Evolutionary conservation across 2,113 vertebrate genomes (phyloP), one percentile per base, ranked within the genome.

Genomic region (Boleophthalmus pectinirostris): DNA sequence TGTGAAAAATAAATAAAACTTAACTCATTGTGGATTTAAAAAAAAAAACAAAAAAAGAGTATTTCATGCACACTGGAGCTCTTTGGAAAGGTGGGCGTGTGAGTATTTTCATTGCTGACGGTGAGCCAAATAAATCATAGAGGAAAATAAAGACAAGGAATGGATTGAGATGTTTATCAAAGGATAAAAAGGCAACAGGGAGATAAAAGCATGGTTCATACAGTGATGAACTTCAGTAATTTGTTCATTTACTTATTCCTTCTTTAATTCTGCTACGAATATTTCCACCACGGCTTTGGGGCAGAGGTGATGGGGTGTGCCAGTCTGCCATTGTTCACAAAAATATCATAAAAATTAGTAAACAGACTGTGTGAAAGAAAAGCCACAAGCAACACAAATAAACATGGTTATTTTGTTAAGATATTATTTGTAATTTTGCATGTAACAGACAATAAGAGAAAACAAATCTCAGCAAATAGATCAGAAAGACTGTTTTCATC

Each of bases 21-120:
- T 68, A 66, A 73, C 70, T 47, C 21, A 4, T 64, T 66, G 49
- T 45, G 71, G 70, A 70, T 61, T 60, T 76, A 5, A 38, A 38
- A 38, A n/a, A n/a, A n/a, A n/a, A n/a, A n/a, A n/a, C n/a, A n/a
- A n/a, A n/a, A n/a, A n/a, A 10, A 43, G 73, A 43, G 0, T 72
- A 14, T 49, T 72, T 78, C 21, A 13, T 23, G n/a, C 21, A 23
- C 75, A 47, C 68, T n/a, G 15, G 46, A 70, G 54, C 21, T 66
- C 21, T 76, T 75, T 20, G 75, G 38, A 43, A 79, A 82, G 13
- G 63, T 14, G 5, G 24, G 65, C 51, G 66, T 80, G 82, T 71
- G 38, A 75, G 54, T 67, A 57, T 74, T 86, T 84, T 77, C 77
- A 58, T 79, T 71, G 73, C 66, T 80, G 76, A 80, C 6, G 23